Conservation (phyloP, 2,888 invertebrate genomes). For the Eupithecia vulgata region DNA sequence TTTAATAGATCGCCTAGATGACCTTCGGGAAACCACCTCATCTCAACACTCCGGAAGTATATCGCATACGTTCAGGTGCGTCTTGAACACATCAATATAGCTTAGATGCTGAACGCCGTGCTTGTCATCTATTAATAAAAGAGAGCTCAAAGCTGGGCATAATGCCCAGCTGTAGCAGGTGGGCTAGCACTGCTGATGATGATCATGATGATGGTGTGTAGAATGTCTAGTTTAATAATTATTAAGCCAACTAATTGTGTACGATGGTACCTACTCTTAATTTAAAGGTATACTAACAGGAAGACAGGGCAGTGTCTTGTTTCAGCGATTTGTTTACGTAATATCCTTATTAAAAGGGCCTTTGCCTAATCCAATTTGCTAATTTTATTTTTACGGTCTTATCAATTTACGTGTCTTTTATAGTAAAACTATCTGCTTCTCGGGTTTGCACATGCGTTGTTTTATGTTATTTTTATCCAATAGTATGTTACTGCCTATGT, state of each 20-base stretch:
- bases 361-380: not conserved
- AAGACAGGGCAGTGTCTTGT: not conserved
- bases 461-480: too few species aligned
- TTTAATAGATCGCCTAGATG: too few species aligned
- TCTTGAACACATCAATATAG: not conserved
- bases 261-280: not conserved
- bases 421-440: not conserved
- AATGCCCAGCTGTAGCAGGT: not conserved
- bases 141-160: not conserved
- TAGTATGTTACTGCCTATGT: too few species aligned
- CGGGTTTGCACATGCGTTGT: too few species aligned
- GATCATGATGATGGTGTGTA: not conserved
- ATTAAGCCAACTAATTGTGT: not conserved
- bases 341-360: not conserved
- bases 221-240: not conserved
- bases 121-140: not conserved
- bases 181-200: not conserved
- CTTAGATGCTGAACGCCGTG: too few species aligned
- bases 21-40: not conserved
- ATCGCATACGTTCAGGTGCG: not conserved
- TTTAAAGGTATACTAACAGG: not conserved
- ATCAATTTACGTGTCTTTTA: not conserved
- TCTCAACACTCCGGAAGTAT: not conserved
- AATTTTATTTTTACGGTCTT: not conserved
- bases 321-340: not conserved